Evolutionary conservation across 2,113 vertebrate species (phyloP).

Genomic region (Chaetorhynchus papuensis): DNA sequence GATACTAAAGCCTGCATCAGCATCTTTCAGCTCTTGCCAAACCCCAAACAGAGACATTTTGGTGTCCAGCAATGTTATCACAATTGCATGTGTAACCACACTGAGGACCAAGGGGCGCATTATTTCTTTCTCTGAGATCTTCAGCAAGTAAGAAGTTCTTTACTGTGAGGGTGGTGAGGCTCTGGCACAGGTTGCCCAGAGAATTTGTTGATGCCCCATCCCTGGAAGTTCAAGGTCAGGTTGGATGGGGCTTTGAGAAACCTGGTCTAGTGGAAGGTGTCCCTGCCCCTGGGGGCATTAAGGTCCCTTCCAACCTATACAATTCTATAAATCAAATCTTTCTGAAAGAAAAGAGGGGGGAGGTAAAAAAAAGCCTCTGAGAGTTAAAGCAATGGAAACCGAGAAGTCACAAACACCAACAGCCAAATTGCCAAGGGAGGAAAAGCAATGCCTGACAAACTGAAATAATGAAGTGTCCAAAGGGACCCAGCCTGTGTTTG

Average conservation of each 20-base stretch:
- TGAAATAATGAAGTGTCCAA: conserved; percentile 34
- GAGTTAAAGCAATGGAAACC: conserved; percentile 18
- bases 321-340: not conserved
- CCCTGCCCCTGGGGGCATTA: not conserved
- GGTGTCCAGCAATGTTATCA: not conserved
- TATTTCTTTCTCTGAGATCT: not conserved
- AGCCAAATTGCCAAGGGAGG: not conserved
- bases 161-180: not conserved
- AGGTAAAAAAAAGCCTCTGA: not conserved
- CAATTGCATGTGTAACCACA: not conserved
- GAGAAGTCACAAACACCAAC: not conserved
- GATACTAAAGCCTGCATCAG: not conserved
- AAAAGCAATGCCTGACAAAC: not conserved
- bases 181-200: not conserved
- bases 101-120: not conserved
- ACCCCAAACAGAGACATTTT: not conserved
- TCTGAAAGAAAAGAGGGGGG: not conserved
- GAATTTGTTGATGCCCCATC: not conserved
- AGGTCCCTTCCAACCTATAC: not conserved
- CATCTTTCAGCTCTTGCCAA: not conserved
- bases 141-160: not conserved
- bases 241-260: not conserved
- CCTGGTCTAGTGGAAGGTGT: not conserved
- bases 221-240: not conserved
- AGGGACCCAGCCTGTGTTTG: not conserved